phyloP scores from a whole-genome alignment of 2,888 invertebrate genomes.

The Trachelus tabidus region DNA sequence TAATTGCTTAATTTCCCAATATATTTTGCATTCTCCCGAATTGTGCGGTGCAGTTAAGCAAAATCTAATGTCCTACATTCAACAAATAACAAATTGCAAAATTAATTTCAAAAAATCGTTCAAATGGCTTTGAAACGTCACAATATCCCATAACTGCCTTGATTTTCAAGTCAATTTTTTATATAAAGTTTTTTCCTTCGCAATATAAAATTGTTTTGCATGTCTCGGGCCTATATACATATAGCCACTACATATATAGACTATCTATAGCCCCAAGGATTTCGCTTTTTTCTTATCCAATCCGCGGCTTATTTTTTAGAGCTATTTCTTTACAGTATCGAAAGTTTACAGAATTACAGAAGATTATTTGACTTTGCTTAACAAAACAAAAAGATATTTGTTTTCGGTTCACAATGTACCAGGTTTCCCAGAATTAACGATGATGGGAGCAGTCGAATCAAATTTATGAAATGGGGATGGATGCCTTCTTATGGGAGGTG shows the following conservation, averaged over 20 bases:
- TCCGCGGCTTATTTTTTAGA: background rate
- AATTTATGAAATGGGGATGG: background rate
- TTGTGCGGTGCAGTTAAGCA: too few species aligned
- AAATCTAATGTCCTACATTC: too few species aligned
- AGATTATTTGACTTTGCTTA: background rate
- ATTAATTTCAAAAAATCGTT: too few species aligned
- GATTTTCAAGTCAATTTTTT: background rate
- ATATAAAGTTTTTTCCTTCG: background rate
- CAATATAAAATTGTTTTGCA: background rate
- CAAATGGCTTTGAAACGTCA: too few species aligned
- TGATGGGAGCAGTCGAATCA: conserved; percentile 1
- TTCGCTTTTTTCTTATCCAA: background rate
- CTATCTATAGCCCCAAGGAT: background rate
- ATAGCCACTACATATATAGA: too few species aligned
- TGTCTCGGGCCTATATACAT: too few species aligned
- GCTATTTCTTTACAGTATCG: background rate
- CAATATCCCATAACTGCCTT: too few species aligned
- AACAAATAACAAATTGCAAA: too few species aligned
- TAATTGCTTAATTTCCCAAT: too few species aligned
- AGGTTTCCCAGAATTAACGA: conserved; percentile 31
- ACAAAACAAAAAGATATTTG: background rate
- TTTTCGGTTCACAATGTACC: background rate
- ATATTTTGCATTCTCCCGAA: too few species aligned
- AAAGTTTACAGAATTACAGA: background rate
- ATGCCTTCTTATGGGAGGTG: background rate